These are phyloP conservation scores for Amblyjoppa proteus DNA, from an alignment of 2,888 invertebrate species.

Conservation along the genomic window DNA sequence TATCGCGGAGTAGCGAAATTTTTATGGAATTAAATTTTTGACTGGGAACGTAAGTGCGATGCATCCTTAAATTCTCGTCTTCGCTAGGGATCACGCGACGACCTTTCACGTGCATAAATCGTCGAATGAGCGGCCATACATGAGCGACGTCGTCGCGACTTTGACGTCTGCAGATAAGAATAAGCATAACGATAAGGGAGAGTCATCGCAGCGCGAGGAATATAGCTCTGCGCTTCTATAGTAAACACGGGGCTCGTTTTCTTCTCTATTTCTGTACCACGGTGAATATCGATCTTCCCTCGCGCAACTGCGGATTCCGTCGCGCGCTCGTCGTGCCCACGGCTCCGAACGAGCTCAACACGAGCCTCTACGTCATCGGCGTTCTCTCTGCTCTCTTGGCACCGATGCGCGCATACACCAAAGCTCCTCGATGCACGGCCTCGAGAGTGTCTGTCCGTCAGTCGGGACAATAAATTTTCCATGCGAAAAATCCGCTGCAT, in stretches of 20 bases:
- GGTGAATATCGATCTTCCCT: constrained; percentile 80
- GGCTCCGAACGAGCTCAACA: constrained; percentile 42
- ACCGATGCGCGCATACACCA: constrained; percentile 6
- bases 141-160: background rate
- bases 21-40: too few relatives aligned
- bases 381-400: constrained; percentile 27
- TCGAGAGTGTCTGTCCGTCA: background rate
- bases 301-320: constrained; percentile 66
- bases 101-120: background rate
- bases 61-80: too few relatives aligned
- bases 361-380: constrained; percentile 54
- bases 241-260: constrained; percentile 77
- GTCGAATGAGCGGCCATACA: background rate
- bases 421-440: background rate
- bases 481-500: background rate
- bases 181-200: constrained; percentile 24
- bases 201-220: background rate
- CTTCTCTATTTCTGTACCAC: constrained; percentile 81
- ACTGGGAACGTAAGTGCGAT: too few relatives aligned
- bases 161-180: constrained; percentile 17
- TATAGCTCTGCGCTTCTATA: constrained; percentile 6
- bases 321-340: constrained; percentile 42
- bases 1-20: too few relatives aligned
- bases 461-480: background rate
- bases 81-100: background rate